phyloP scores from a whole-genome alignment of 2,113 vertebrate genomes.

The Phalacrocorax brasilianus region DNA sequence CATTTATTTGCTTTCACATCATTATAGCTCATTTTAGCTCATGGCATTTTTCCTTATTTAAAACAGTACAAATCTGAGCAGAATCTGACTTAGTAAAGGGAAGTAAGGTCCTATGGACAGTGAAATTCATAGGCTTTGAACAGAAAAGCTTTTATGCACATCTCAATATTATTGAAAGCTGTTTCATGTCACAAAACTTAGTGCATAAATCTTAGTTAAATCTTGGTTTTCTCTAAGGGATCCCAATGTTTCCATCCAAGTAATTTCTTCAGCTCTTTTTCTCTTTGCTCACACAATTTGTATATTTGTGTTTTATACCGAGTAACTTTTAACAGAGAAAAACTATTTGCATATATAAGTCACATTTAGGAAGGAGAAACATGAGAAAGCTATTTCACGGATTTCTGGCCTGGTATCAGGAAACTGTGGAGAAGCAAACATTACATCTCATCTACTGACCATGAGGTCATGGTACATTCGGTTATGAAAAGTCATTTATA shows the following conservation, averaged over 20 bases:
- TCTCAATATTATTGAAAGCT: not conserved
- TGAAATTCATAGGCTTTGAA: not conserved
- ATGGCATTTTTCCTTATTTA: not conserved
- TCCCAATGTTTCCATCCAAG: not conserved
- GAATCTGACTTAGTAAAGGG: not conserved
- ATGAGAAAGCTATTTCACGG: slow-evolving; percentile 18
- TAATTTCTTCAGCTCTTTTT: not conserved
- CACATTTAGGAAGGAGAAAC: not conserved
- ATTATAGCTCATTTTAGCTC: not conserved
- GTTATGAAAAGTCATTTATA: slow-evolving; percentile 44
- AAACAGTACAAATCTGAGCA: not conserved
- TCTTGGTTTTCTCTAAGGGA: not conserved
- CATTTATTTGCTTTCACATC: not conserved
- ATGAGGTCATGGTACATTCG: not conserved
- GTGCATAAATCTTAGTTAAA: not conserved
- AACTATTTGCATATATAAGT: not conserved
- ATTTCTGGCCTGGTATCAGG: slow-evolving; percentile 23
- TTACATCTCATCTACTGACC: slow-evolving; percentile 14
- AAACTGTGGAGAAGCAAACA: slow-evolving; percentile 47
- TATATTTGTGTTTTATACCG: not conserved
- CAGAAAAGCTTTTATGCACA: not conserved
- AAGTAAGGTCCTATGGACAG: not conserved
- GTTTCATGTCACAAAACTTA: not conserved
- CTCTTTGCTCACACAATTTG: not conserved
- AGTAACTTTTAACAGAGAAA: slow-evolving; percentile 7